Evolutionary conservation across 2,113 vertebrate species (phyloP).

Genomic region (Mugil cephalus): DNA sequence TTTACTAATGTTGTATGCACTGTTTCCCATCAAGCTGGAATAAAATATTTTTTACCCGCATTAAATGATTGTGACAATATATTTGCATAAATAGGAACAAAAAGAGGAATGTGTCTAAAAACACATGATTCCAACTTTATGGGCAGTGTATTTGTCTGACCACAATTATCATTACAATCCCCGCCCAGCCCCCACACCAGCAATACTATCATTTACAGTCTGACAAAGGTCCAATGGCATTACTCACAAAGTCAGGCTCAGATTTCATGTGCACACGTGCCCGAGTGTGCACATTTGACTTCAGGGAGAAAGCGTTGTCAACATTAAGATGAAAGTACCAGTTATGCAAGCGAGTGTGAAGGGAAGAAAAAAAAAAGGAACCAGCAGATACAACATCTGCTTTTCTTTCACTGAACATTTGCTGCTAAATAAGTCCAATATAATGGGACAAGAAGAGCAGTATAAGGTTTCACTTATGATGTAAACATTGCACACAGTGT

Average conservation of each 20-base stretch:
- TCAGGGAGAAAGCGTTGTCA: conserved; percentile 44
- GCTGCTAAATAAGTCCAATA: conserved; percentile 24
- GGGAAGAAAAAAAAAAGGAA: conserved; percentile 13
- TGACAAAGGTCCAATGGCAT: conserved; percentile 7
- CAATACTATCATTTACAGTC: background rate
- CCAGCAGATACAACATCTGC: conserved; percentile 50
- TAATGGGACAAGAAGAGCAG: conserved; percentile 12
- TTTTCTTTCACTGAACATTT: conserved; percentile 50
- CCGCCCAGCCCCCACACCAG: background rate
- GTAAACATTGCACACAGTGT: conserved; percentile 32
- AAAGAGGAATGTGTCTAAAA: no score
- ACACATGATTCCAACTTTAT: no score
- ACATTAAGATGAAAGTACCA: conserved; percentile 59
- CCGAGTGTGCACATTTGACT: conserved; percentile 20
- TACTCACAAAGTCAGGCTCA: background rate
- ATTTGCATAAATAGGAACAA: no score
- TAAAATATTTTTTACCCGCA: no score
- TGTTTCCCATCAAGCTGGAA: no score
- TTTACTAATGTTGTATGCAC: background rate
- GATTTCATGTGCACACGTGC: conserved; percentile 14
- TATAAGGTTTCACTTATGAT: conserved; percentile 18
- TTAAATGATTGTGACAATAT: no score
- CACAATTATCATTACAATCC: background rate
- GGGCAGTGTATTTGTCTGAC: no score
- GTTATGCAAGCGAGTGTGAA: conserved; percentile 28